phyloP scores from a whole-genome alignment of 2,113 vertebrate species.

The Trichechus manatus region DNA sequence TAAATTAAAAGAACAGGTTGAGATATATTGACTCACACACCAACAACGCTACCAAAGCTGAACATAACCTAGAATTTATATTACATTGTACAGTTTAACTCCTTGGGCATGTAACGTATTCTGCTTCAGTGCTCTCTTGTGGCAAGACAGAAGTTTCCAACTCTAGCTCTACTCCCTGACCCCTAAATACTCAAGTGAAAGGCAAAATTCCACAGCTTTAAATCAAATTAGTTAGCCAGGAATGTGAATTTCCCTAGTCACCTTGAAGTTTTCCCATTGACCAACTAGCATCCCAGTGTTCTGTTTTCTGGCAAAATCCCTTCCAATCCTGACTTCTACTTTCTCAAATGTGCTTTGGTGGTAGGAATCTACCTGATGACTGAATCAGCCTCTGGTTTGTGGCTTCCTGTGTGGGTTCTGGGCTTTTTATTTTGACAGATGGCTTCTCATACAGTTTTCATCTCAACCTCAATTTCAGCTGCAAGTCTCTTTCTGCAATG shows the following conservation, averaged over 20 bases:
- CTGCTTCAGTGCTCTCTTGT: background rate
- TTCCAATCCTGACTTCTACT: background rate
- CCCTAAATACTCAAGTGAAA: background rate
- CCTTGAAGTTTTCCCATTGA: background rate
- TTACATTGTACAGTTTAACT: background rate
- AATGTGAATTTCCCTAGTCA: background rate
- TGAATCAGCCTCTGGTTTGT: background rate
- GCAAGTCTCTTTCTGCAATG: background rate
- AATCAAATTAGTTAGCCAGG: background rate
- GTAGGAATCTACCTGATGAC: background rate
- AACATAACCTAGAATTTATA: background rate
- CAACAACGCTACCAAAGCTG: background rate
- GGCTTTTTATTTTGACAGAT: background rate
- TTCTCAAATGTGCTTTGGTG: background rate
- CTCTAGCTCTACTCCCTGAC: background rate
- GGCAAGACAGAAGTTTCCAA: background rate
- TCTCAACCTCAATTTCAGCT: background rate
- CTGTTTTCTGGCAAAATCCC: background rate
- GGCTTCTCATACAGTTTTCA: background rate
- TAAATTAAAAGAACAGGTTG: background rate
- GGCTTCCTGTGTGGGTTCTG: background rate
- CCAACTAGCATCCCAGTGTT: background rate
- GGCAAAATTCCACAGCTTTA: background rate
- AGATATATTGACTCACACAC: background rate
- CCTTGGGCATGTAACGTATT: background rate